phyloP scores from a whole-genome alignment of 2,797 vertebrate species.

The Emys orbicularis region DNA sequence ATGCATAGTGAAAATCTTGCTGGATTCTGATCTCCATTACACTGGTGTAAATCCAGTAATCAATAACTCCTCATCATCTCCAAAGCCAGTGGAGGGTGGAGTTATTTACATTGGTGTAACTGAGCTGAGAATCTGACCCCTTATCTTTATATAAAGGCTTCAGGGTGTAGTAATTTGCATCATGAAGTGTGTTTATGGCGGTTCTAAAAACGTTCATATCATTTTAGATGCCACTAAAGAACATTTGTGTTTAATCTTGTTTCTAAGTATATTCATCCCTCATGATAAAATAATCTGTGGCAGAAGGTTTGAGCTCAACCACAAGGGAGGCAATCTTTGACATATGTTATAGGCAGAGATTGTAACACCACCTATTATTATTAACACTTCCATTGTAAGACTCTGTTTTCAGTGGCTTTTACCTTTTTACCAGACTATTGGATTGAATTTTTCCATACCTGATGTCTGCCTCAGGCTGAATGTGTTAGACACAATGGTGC shows the following conservation, averaged over 20 bases:
- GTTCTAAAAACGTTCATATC: slow-evolving; percentile 69
- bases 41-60: not conserved
- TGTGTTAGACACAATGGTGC: not conserved
- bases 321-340: slow-evolving; percentile 35
- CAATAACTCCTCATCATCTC: not conserved
- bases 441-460: slow-evolving; percentile 13
- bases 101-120: slow-evolving; percentile 44
- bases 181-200: slow-evolving; percentile 71
- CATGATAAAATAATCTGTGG: slow-evolving; percentile 66
- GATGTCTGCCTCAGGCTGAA: not conserved
- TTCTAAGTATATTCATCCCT: slow-evolving; percentile 67
- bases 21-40: not conserved
- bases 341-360: not conserved
- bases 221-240: slow-evolving; percentile 70
- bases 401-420: not conserved
- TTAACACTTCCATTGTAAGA: not conserved
- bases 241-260: slow-evolving; percentile 72
- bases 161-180: slow-evolving; percentile 75
- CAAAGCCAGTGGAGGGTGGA: not conserved
- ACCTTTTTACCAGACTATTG: not conserved
- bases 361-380: not conserved
- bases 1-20: not conserved
- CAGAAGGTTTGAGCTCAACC: slow-evolving; percentile 50
- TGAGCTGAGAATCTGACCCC: not conserved
- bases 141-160: slow-evolving; percentile 66